Evolutionary conservation across 2,797 vertebrate species (phyloP).

Genomic region (Tiaroga cobitis): DNA sequence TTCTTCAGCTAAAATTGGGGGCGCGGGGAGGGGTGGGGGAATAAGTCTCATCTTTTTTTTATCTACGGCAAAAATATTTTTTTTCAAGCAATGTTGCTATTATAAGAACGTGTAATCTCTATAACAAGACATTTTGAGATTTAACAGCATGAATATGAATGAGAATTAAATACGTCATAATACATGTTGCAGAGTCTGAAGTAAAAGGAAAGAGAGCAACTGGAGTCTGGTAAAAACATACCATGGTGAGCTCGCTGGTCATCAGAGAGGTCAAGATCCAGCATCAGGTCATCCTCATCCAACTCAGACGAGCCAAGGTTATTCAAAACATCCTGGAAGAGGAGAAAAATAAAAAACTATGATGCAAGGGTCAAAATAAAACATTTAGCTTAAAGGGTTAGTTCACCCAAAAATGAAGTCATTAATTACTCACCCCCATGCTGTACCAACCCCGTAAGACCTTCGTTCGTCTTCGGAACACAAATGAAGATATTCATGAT

Average conservation of each 20-base stretch:
- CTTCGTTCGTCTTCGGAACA: too few relatives aligned
- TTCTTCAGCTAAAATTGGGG: background rate
- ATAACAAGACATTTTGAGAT: slow-evolving; percentile 15
- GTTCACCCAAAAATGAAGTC: too few relatives aligned
- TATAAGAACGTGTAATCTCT: slow-evolving; percentile 36
- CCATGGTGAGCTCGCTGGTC: slow-evolving; percentile 89
- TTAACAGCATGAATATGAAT: slow-evolving; percentile 31
- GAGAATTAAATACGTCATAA: slow-evolving; percentile 31
- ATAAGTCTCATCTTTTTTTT: slow-evolving; percentile 20
- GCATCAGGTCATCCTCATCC: slow-evolving; percentile 98
- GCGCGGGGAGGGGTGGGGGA: background rate
- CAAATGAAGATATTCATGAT: too few relatives aligned
- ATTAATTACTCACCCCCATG: too few relatives aligned
- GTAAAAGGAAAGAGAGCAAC: slow-evolving; percentile 12
- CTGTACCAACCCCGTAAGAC: too few relatives aligned
- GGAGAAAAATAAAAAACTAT: background rate
- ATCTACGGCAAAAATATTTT: slow-evolving; percentile 18
- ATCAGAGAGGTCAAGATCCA: slow-evolving; percentile 94
- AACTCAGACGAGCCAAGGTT: slow-evolving; percentile 95
- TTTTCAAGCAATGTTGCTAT: slow-evolving; percentile 24
- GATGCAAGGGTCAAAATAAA: background rate
- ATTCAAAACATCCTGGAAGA: slow-evolving; percentile 86
- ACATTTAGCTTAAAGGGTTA: background rate
- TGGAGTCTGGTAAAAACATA: slow-evolving; percentile 66
- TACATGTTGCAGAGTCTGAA: background rate